phyloP scores from a whole-genome alignment of 2,888 invertebrate genomes.

The Zaprionus lineosus region DNA sequence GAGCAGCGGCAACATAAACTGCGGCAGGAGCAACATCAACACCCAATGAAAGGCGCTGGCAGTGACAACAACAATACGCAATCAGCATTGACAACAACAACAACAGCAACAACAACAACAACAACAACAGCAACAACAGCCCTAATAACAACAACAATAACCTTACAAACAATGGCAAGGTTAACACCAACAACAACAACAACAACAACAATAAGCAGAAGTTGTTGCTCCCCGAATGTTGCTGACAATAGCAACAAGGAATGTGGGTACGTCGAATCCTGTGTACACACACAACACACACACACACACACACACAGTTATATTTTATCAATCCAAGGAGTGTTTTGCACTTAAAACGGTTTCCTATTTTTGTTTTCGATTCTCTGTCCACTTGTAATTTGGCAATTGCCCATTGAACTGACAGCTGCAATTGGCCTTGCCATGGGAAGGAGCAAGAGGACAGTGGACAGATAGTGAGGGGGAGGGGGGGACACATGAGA shows the following conservation, averaged over 20 bases:
- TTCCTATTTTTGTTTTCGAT: constrained; percentile 18
- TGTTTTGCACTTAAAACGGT: constrained; percentile 59
- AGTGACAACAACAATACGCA: constrained; percentile 26
- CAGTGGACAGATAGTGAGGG: too few species aligned
- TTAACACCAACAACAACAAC: not conserved
- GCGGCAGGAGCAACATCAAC: not conserved
- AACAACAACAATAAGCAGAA: constrained; percentile 38
- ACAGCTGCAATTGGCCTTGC: too few species aligned
- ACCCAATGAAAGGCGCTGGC: too few species aligned
- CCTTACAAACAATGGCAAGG: too few species aligned
- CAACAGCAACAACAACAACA: not conserved
- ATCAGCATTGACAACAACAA: constrained; percentile 11
- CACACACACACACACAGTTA: constrained; percentile 19
- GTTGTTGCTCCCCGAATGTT: constrained; percentile 19
- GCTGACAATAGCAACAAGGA: constrained; percentile 34
- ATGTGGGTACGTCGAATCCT: too few species aligned
- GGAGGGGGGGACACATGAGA: too few species aligned
- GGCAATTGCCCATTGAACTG: constrained; percentile 11
- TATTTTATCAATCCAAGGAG: constrained; percentile 45
- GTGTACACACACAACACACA: too few species aligned
- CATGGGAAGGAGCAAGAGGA: too few species aligned
- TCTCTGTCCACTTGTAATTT: not conserved
- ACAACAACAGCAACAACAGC: constrained; percentile 1
- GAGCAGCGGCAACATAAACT: constrained; percentile 5
- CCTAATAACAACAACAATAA: constrained; percentile 8